Evolutionary conservation across 1,140 invertebrate species (phyloP), one percentile per base, ranked within the genome.

Genomic region (Drosophila pectinifera): DNA sequence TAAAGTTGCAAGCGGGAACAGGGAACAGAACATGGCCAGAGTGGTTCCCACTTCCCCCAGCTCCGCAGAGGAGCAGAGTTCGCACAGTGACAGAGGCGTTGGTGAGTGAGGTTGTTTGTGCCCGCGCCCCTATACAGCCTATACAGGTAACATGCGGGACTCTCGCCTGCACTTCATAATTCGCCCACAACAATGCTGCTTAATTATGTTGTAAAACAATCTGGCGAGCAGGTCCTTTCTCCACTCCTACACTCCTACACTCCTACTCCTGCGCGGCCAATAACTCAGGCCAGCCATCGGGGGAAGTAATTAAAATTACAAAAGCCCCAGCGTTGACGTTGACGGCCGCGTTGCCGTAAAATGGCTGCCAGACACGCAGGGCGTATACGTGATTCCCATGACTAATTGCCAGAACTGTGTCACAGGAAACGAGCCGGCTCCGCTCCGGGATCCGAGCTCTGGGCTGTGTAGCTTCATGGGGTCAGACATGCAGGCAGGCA

Each of bases 131-230:
- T 42, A 74, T n/a, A n/a, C n/a, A n/a, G n/a, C 22, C 22, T 22
- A 4, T 67, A 45, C 46, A 57, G 18, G 58, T 48, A 84, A 62
- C 49, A 75, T 28, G 31, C 31, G 39, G 43, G 59, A 58, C 64
- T 78, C 84, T 89, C 72, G 61, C 26, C 57, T 89, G 73, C 84
- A 80, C 80, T 74, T 89, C 80, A 89, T 89, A 89, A 90, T 74
- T 84, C 73, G 51, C 64, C 62, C 68, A 83, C 69, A 82, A 88
- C 83, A 88, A 69, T 67, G 58, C 72, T 67, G 73, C 84, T 83
- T 88, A 88, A 88, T 88, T 88, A 88, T 89, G 83, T 84, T 88
- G 83, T 88, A 88, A 89, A 88, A 89, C 83, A 89, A 88, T 89
- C 84, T 78, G 73, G 24, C 64, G 48, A 78, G 49, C 57, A 55